These are phyloP conservation scores for Galeopsomyia nigrocyanea DNA, from an alignment of 2,888 invertebrate genomes.

Conservation along the genomic window DNA sequence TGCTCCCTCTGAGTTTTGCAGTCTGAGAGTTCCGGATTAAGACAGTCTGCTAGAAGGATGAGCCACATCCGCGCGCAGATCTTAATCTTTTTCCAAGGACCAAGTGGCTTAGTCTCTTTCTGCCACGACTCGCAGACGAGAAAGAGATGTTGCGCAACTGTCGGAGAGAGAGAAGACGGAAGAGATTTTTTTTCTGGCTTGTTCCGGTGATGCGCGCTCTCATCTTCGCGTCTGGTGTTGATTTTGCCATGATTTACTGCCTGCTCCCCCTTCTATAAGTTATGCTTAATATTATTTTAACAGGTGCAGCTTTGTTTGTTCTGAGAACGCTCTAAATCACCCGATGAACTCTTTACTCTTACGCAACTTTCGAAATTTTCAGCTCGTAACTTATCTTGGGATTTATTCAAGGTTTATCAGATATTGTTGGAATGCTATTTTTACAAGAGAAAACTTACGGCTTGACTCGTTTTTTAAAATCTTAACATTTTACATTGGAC, in stretches of 20 bases:
- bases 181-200: not conserved
- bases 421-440: too few relatives aligned
- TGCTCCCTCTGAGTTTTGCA: too few relatives aligned
- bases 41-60: slow-evolving; percentile 23
- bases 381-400: too few relatives aligned
- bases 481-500: too few relatives aligned
- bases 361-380: too few relatives aligned
- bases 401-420: too few relatives aligned
- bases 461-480: too few relatives aligned
- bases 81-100: slow-evolving; percentile 41
- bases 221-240: slow-evolving; percentile 15
- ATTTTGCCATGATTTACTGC: slow-evolving; percentile 35
- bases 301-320: slow-evolving; percentile 8
- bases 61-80: slow-evolving; percentile 40
- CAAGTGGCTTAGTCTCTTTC: not conserved
- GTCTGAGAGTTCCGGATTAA: slow-evolving; percentile 30
- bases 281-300: not conserved
- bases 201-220: not conserved
- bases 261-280: not conserved
- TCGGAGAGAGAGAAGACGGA: not conserved
- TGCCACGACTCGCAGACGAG: not conserved
- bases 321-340: too few relatives aligned
- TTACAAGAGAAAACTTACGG: too few relatives aligned
- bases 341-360: too few relatives aligned
- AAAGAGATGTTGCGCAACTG: slow-evolving; percentile 32